Evolutionary conservation across 2,113 vertebrate genomes (phyloP).

Genomic region (Notarius lentiginosus): DNA sequence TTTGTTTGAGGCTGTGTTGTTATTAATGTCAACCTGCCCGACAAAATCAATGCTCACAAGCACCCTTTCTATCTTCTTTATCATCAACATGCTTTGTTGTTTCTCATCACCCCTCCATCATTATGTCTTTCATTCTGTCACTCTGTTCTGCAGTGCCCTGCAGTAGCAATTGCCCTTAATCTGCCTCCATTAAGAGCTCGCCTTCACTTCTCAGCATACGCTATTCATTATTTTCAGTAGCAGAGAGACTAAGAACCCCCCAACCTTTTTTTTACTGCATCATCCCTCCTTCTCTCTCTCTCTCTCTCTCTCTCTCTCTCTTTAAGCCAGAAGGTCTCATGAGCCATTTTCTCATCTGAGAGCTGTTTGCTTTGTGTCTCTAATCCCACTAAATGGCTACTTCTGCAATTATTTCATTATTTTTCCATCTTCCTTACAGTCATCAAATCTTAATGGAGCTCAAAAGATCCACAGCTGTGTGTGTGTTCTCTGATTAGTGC

Average conservation of each 20-base stretch:
- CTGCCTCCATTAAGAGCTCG: conserved; percentile 62
- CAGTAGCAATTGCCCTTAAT: conserved; percentile 66
- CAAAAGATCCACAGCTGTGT: conserved; percentile 33
- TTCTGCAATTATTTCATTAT: conserved; percentile 66
- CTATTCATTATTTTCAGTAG: conserved; percentile 72
- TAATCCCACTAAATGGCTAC: conserved; percentile 65
- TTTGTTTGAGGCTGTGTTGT: background rate
- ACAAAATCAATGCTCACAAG: background rate
- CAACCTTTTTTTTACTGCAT: background rate
- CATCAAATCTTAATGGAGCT: conserved; percentile 50
- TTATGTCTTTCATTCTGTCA: conserved; percentile 34
- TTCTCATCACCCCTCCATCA: conserved; percentile 25
- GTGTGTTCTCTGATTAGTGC: conserved; percentile 6
- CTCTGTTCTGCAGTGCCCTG: conserved; percentile 49
- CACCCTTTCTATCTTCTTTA: background rate
- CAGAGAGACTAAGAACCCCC: conserved; percentile 55
- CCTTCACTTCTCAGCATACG: conserved; percentile 42
- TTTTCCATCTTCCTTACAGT: conserved; percentile 51
- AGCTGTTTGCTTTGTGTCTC: conserved; percentile 53
- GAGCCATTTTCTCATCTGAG: conserved; percentile 36
- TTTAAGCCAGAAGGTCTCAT: conserved; percentile 45
- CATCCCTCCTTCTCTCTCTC: background rate
- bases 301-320: background rate
- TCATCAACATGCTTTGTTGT: conserved; percentile 7
- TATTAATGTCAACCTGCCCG: background rate